Evolutionary conservation across 2,797 vertebrate genomes (phyloP), one percentile per base, ranked within the genome.

Genomic region (Neomorphus geoffroyi): DNA sequence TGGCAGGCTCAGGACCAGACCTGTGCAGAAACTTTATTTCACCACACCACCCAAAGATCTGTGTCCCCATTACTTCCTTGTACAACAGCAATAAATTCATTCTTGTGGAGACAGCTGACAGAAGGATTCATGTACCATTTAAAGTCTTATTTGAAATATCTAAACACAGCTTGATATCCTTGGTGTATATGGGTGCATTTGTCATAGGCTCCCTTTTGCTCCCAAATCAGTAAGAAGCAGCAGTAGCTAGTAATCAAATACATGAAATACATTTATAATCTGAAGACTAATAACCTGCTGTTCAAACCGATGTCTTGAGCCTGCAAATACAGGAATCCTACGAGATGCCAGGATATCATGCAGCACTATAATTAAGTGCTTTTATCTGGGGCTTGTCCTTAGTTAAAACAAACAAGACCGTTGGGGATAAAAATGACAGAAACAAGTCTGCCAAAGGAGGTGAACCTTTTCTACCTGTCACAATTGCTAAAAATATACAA

Each of bases 391-490:
- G 53, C 62, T 80, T 91, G 73, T 78, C 54, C 64, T 82, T 61
- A 61, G 65, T 72, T 86, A 10, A 27, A 87, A 89, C 67, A 89
- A 97, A 86, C 65, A 67, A 67, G 93, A 73, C 69, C 16, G 21
- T 83, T 90, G 80, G 80, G 33, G 18, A 69, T 88, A 86, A 87
- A 91, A 93, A 89, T 71, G 43, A 80, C 7, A 33, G 51, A 92
- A 75, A 45, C 0, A 10, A 82, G 78, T 58, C 50, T n/a, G 79
- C 70, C 84, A 80, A 64, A 96, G 90, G 84, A 80, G 80, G 60
- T 60, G 50, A 90, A 77, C 6, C 6, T 85, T 79, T 94, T 87
- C 88, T 66, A 9, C 39, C 43, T 86, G 35, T 70, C 21, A 26
- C 0, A 1, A 56, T 32, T 11, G 65, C 87, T 96, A 78, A 86